Evolutionary conservation across 2,797 vertebrate species (phyloP), one percentile per base, ranked within the genome.

Genomic region (Sparus aurata): DNA sequence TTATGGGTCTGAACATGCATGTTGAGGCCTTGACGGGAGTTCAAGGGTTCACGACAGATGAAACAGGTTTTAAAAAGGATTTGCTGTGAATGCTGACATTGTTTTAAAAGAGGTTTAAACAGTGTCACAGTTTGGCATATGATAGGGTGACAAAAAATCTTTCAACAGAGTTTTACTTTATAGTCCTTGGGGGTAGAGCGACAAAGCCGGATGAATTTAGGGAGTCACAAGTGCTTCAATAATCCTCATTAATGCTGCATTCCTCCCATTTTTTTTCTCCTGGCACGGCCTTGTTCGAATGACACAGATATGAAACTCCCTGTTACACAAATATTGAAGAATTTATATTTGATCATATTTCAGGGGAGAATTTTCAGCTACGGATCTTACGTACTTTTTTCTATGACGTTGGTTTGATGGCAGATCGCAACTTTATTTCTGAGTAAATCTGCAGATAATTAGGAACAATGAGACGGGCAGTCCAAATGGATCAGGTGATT

Each of bases 131-230:
- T 84, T 91, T 79, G 80, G 76, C 84, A 52, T 80, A 83, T 79
- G 76, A 85, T 73, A 86, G 25, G 15, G 57, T 88, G 73, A 89
- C 74, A 86, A 75, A 86, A 90, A 90, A 75, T 55, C 67, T 72
- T 66, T 68, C 30, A 88, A 83, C 88, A 90, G 69, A 89, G 82
- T 89, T 25, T 25, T 61, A 90, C 90, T 90, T 84, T 79, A 82
- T 84, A 77, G 77, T 89, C 85, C 53, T 75, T 7, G 30, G 63
- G 63, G 75, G 73, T 61, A 20, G 71, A 50, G 62, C 70, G 90
- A 88, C 88, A 94, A 96, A 95, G 91, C 94, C 83, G 94, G 91
- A 93, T 93, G 77, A 95, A 94, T 90, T 94, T 94, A 91, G 73
- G 83, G 88, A 95, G 94, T 95, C 95, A 95, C 94, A 94, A 94